Percentiles rank a stretch among this genome's conserved stretches.
Evolutionary conservation across 1,140 invertebrate species (phyloP).

Genomic region (Aphidius gifuensis): DNA sequence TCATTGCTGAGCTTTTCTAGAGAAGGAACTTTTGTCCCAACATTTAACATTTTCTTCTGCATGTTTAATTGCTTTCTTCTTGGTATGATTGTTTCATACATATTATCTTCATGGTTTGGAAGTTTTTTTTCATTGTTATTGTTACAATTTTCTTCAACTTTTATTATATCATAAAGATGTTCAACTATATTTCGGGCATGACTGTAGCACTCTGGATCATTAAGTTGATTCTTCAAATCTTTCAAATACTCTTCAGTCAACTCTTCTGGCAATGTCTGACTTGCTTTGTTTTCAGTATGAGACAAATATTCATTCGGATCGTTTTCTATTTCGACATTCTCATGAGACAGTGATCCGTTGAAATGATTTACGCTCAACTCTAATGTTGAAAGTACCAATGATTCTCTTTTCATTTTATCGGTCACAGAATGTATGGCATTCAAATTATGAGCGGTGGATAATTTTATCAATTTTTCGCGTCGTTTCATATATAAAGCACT

Average conservation of each 20-base stretch:
- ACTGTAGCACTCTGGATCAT: conserved; percentile 70
- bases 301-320: conserved; percentile 49
- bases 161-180: conserved; percentile 73
- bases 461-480: conserved; percentile 56
- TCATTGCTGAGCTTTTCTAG: conserved; percentile 56
- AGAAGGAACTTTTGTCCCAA: conserved; percentile 63
- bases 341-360: conserved; percentile 58
- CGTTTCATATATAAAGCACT: conserved; percentile 57
- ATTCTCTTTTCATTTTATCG: conserved; percentile 49
- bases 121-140: conserved; percentile 45
- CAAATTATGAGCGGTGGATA: conserved; percentile 39
- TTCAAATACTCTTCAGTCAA: conserved; percentile 70
- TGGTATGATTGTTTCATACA: conserved; percentile 63
- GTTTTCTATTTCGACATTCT: conserved; percentile 35
- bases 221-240: conserved; percentile 65
- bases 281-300: conserved; percentile 64
- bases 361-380: conserved; percentile 64
- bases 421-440: conserved; percentile 46
- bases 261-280: conserved; percentile 71
- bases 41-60: conserved; percentile 55
- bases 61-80: conserved; percentile 47
- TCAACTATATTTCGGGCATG: conserved; percentile 76
- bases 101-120: conserved; percentile 59
- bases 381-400: conserved; percentile 61
- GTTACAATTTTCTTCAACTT: conserved; percentile 69